Conservation (phyloP, 1,140 invertebrate species). For the Drosophila persimilis region DNA sequence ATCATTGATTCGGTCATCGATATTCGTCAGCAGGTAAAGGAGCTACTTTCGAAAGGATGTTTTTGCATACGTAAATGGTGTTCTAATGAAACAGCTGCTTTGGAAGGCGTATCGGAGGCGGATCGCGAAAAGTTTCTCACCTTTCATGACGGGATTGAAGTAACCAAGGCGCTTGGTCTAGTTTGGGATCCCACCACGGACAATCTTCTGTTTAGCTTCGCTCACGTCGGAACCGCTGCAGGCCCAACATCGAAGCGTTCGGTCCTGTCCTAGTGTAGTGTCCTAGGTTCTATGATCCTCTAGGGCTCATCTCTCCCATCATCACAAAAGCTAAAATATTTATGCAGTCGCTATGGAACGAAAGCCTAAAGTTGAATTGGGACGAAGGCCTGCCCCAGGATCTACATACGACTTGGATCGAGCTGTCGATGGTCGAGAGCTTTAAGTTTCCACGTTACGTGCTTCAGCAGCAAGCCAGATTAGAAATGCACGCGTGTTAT, state of each 20-base stretch:
- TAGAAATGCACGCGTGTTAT: slow-evolving; percentile 9
- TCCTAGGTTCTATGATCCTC: slow-evolving; percentile 5
- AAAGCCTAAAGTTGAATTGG: not conserved
- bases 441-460: slow-evolving; percentile 6
- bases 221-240: not conserved
- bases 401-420: not conserved
- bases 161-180: not conserved
- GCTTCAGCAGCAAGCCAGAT: not conserved
- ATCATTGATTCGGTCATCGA: too few species aligned
- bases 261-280: not conserved
- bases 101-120: too few species aligned
- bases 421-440: not conserved
- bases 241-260: not conserved
- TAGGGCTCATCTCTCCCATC: slow-evolving; percentile 2
- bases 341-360: not conserved
- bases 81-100: too few species aligned
- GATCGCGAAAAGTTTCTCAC: too few species aligned
- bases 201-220: not conserved
- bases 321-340: slow-evolving; percentile 4
- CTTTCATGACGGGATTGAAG: too few species aligned
- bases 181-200: slow-evolving; percentile 1
- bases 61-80: too few species aligned
- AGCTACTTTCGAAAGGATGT: too few species aligned
- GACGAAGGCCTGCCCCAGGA: not conserved
- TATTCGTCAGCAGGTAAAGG: too few species aligned